Evolutionary conservation across 1,140 invertebrate species (phyloP).

Genomic region (Drosophila ogumai): DNA sequence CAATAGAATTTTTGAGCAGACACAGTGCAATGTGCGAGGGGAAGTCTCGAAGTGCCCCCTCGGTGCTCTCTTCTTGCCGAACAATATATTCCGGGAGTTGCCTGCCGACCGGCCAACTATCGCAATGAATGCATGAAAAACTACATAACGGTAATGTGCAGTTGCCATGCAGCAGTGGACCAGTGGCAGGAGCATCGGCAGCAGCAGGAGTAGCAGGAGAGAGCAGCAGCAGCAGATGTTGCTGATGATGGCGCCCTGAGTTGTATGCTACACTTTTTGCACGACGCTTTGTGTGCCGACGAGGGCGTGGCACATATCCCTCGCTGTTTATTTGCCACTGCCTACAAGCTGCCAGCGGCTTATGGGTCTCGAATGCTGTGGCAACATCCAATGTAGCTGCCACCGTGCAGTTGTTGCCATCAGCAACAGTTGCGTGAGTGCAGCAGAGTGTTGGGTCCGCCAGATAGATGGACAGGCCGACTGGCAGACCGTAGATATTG

Average conservation of each 20-base stretch:
- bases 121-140: conserved; percentile 78
- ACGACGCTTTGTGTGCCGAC: conserved; percentile 15
- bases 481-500: conserved; percentile 40
- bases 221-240: conserved; percentile 44
- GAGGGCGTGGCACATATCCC: conserved; percentile 38
- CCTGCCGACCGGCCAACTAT: conserved; percentile 58
- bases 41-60: conserved; percentile 1
- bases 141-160: conserved; percentile 74
- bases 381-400: conserved; percentile 35
- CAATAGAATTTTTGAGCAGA: no score
- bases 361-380: conserved; percentile 60
- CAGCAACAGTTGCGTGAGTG: conserved; percentile 53
- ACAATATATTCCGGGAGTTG: conserved; percentile 61
- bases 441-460: conserved; percentile 27
- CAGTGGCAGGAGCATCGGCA: conserved; percentile 17
- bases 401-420: conserved; percentile 35
- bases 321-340: conserved; percentile 62
- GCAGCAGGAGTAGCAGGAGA: conserved; percentile 9
- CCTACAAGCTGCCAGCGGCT: conserved; percentile 54
- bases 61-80: conserved; percentile 10
- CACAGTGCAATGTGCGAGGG: neutral
- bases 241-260: conserved; percentile 43
- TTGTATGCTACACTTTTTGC: conserved; percentile 64
- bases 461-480: conserved; percentile 62
- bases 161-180: conserved; percentile 56